phyloP scores from a whole-genome alignment of 1,140 invertebrate genomes.

The Solen grandis region DNA sequence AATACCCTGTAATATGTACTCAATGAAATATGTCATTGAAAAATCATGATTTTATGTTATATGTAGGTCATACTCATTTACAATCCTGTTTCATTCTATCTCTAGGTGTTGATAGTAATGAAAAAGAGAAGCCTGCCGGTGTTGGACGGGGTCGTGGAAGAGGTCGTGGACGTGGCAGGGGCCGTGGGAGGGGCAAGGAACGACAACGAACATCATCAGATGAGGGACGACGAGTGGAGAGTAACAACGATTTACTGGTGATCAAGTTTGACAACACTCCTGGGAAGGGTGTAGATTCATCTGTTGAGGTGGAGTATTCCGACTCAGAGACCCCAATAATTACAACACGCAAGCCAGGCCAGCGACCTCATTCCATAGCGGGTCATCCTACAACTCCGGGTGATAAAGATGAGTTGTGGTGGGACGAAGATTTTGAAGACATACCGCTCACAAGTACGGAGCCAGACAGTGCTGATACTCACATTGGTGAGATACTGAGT shows the following conservation, averaged over 20 bases:
- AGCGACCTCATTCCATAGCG: slow-evolving; percentile 44
- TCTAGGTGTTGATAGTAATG: slow-evolving; percentile 42
- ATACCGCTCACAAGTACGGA: slow-evolving; percentile 54
- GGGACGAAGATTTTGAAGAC: slow-evolving; percentile 57
- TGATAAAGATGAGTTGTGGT: slow-evolving; percentile 54
- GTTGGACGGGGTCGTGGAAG: slow-evolving; percentile 55
- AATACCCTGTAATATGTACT: too few species aligned
- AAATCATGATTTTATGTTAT: too few species aligned
- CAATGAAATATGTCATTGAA: too few species aligned
- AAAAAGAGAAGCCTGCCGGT: slow-evolving; percentile 40
- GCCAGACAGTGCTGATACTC: slow-evolving; percentile 45
- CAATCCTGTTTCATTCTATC: neutral
- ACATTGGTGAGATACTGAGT: slow-evolving; percentile 49
- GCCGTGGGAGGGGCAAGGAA: slow-evolving; percentile 40
- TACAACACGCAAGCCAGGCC: slow-evolving; percentile 33
- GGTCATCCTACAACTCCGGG: slow-evolving; percentile 41
- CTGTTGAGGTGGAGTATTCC: slow-evolving; percentile 61
- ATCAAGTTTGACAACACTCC: slow-evolving; percentile 58
- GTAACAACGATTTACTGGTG: slow-evolving; percentile 55
- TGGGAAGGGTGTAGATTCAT: slow-evolving; percentile 45
- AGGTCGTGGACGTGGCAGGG: slow-evolving; percentile 54
- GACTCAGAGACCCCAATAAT: slow-evolving; percentile 53
- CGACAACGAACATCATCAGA: slow-evolving; percentile 43
- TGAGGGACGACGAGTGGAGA: slow-evolving; percentile 52
- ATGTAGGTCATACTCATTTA: too few species aligned